Percentiles rank a stretch among this genome's conserved stretches.
Conservation (phyloP, 2,888 invertebrate species). For the Dysmachus trigonus region DNA sequence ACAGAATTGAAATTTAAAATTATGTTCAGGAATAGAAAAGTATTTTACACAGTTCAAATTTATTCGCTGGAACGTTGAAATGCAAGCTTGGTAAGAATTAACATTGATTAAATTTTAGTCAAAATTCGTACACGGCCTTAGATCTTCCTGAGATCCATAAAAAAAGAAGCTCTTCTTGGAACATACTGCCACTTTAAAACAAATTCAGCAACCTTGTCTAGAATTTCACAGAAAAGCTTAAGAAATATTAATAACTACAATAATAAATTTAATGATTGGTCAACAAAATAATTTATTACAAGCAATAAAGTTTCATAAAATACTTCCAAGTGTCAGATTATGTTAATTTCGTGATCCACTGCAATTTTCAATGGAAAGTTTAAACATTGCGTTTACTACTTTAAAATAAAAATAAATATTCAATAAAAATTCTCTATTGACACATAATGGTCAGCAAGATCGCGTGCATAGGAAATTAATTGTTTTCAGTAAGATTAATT, state of each 20-base stretch:
- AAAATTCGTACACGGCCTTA: background rate
- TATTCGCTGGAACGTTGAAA: no score
- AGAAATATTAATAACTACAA: background rate
- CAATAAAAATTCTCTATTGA: background rate
- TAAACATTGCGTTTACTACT: background rate
- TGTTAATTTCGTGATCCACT: background rate
- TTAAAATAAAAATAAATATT: background rate
- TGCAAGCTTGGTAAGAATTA: background rate
- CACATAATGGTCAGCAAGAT: background rate
- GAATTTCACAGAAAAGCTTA: no score
- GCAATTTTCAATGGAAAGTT: background rate
- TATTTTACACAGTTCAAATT: background rate
- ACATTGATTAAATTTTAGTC: background rate
- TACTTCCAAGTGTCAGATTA: background rate
- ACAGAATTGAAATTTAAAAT: background rate
- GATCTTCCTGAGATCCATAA: background rate
- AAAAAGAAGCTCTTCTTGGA: background rate
- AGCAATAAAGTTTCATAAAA: background rate
- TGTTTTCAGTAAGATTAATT: background rate
- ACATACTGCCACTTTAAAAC: background rate
- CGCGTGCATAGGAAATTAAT: background rate
- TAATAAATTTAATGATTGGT: background rate
- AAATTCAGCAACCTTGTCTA: background rate
- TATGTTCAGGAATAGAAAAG: background rate
- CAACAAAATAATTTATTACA: background rate